Percentiles rank a stretch among this genome's conserved stretches.
Evolutionary conservation across 2,888 invertebrate species (phyloP).

Genomic region (Automeris io): DNA sequence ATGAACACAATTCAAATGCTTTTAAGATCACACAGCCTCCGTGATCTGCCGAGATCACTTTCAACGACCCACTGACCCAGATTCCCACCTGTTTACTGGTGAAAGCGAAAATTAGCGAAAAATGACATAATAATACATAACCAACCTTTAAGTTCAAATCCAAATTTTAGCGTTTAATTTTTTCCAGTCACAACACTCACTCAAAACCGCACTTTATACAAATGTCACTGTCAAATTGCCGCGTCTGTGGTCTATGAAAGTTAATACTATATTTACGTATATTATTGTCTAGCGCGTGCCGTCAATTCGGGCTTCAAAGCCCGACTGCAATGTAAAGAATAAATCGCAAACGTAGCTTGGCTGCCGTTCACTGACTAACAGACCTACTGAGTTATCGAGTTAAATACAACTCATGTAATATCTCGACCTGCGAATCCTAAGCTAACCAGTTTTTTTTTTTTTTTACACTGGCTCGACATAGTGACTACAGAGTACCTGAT

Average conservation of each 20-base stretch:
- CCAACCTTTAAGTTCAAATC: constrained; percentile 28
- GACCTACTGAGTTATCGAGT: not conserved
- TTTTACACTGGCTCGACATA: too few species aligned
- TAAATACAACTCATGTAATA: not conserved
- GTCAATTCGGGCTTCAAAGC: constrained; percentile 29
- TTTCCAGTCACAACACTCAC: constrained; percentile 10
- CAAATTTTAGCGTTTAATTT: constrained; percentile 11
- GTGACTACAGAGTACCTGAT: too few species aligned
- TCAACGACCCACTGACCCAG: constrained; percentile 47
- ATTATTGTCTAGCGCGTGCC: constrained; percentile 19
- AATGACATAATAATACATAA: constrained; percentile 47
- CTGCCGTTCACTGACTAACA: constrained; percentile 14
- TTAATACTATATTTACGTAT: constrained; percentile 16
- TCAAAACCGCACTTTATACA: constrained; percentile 3
- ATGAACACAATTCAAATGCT: not conserved
- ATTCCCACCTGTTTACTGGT: constrained; percentile 31
- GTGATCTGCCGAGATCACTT: constrained; percentile 27
- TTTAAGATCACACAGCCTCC: constrained; percentile 26
- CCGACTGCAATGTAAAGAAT: constrained; percentile 38
- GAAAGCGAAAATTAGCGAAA: constrained; percentile 48
- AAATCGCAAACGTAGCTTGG: constrained; percentile 8
- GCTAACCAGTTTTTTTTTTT: too few species aligned
- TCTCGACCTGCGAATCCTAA: too few species aligned
- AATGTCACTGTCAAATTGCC: constrained; percentile 14
- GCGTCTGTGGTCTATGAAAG: constrained; percentile 5